Conservation (phyloP, 2,888 invertebrate genomes). For the Hirtodrosophila alboralis region DNA sequence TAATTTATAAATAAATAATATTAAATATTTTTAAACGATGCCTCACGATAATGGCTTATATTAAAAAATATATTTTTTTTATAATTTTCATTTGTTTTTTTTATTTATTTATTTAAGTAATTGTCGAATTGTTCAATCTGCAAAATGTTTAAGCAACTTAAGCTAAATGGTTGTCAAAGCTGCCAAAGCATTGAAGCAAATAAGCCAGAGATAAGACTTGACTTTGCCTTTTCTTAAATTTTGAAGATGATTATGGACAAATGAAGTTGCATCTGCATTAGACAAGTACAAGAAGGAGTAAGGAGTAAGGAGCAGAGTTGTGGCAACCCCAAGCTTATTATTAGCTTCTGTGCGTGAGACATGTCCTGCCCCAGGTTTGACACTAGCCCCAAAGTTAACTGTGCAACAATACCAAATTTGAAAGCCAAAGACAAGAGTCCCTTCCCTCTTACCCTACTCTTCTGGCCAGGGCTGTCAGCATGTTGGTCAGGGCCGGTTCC, state of each 20-base stretch:
- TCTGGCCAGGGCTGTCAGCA: not conserved
- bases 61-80: too few species aligned
- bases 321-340: conserved; percentile 22
- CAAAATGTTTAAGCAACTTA: too few species aligned
- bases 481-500: conserved; percentile 22
- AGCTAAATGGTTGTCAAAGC: conserved; percentile 1
- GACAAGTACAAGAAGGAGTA: too few species aligned
- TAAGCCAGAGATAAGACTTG: not conserved
- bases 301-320: conserved; percentile 3
- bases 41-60: too few species aligned
- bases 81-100: too few species aligned
- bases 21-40: too few species aligned
- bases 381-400: conserved; percentile 61
- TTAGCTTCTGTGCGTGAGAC: conserved; percentile 70
- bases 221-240: conserved; percentile 36
- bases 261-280: conserved; percentile 12
- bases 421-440: conserved; percentile 46
- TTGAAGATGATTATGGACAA: conserved; percentile 36
- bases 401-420: conserved; percentile 15
- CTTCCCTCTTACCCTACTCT: not conserved
- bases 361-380: conserved; percentile 62
- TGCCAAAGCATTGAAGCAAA: not conserved
- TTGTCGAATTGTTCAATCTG: too few species aligned
- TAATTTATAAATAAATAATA: too few species aligned
- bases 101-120: too few species aligned